These are phyloP conservation scores for Sebastes matsubarae DNA, from an alignment of 2,797 vertebrate genomes.

Conservation along the genomic window DNA sequence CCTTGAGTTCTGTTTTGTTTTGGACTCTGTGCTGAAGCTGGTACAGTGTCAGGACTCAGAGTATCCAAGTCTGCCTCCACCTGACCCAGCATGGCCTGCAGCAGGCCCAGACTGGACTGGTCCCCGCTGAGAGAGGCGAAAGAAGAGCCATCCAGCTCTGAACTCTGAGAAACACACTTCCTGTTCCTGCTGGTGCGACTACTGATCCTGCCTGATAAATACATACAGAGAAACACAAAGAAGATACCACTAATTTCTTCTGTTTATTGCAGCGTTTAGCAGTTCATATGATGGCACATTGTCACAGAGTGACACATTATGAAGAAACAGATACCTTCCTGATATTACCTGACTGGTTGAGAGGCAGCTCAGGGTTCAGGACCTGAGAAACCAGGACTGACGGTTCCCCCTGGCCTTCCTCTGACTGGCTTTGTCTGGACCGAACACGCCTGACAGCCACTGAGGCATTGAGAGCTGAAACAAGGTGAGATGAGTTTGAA, in stretches of 20 bases:
- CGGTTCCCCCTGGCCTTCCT: conserved; percentile 52
- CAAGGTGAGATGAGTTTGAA: neutral
- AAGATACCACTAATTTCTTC: neutral
- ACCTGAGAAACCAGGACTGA: conserved; percentile 79
- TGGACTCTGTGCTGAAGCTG: conserved; percentile 55
- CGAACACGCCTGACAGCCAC: conserved; percentile 80
- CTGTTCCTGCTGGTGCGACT: conserved; percentile 50
- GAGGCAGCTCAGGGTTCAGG: conserved; percentile 79
- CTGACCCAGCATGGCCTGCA: conserved; percentile 88
- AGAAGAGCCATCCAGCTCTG: conserved; percentile 66
- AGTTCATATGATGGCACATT: neutral
- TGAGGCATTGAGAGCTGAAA: conserved; percentile 88
- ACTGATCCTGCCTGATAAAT: conserved; percentile 67
- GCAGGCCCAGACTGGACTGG: conserved; percentile 84
- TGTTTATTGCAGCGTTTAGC: neutral
- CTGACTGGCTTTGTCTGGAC: conserved; percentile 70
- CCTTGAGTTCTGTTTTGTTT: conserved; percentile 69
- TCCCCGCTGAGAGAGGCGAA: conserved; percentile 65
- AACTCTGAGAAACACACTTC: conserved; percentile 59
- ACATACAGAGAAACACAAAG: neutral
- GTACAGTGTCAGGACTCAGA: conserved; percentile 72
- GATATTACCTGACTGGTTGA: conserved; percentile 62
- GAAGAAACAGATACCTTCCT: neutral
- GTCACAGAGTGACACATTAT: neutral
- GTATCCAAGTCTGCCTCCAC: conserved; percentile 87